phyloP scores from a whole-genome alignment of 1,140 invertebrate genomes.

The Meloidogyne chitwoodi region DNA sequence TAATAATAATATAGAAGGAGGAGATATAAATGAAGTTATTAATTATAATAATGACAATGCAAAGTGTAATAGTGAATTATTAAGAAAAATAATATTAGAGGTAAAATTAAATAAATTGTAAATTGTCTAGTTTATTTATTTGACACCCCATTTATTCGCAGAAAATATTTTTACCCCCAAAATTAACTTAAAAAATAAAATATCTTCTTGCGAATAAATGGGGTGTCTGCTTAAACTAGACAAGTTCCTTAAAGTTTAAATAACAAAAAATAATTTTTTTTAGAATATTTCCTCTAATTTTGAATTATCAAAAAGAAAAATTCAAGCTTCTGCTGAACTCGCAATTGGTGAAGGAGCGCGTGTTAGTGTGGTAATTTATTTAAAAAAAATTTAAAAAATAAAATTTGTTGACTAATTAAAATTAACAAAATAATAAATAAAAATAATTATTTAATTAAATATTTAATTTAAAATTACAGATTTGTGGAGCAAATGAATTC shows the following conservation, averaged over 20 bases:
- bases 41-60: background rate
- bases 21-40: background rate
- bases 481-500: slow-evolving; percentile 23
- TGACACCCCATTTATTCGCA: no score
- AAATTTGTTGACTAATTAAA: no score
- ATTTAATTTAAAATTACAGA: no score
- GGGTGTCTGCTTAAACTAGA: no score
- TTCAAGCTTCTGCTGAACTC: slow-evolving; percentile 13
- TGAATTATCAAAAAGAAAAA: slow-evolving; percentile 25
- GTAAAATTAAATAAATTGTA: background rate
- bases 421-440: no score
- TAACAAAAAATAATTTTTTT: background rate
- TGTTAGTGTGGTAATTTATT: slow-evolving; percentile 11
- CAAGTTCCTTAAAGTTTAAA: no score
- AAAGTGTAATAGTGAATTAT: slow-evolving; percentile 9
- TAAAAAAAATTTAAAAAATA: no score
- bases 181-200: no score
- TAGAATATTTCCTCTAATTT: slow-evolving; percentile 29
- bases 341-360: background rate
- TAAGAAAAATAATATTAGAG: slow-evolving; percentile 6
- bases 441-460: no score
- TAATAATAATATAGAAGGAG: background rate
- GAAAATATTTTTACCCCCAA: no score
- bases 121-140: no score
- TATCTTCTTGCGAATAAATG: no score